phyloP scores from a whole-genome alignment of 2,888 invertebrate species.

The Carabus problematicus region DNA sequence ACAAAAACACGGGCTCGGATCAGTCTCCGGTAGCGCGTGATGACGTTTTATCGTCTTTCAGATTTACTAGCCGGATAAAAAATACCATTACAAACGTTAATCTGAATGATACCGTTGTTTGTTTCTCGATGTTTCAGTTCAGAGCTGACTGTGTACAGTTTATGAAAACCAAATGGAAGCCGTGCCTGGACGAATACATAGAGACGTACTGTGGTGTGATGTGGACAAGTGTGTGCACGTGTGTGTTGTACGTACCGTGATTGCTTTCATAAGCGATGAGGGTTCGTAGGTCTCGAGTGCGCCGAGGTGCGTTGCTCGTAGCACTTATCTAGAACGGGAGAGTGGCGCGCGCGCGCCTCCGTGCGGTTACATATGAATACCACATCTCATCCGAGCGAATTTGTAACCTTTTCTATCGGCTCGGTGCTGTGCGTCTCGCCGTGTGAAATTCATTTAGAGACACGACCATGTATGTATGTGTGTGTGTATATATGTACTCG shows the following conservation, averaged over 20 bases:
- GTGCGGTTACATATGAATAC: conserved; percentile 28
- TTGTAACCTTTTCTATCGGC: conserved; percentile 30
- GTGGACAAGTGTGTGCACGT: conserved; percentile 3
- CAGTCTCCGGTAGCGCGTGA: too few species aligned
- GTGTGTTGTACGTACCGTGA: conserved; percentile 8
- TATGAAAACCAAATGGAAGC: too few species aligned
- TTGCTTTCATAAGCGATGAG: conserved; percentile 35
- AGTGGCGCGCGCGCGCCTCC: neutral
- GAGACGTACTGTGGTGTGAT: too few species aligned
- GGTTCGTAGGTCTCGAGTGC: neutral
- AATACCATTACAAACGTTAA: too few species aligned
- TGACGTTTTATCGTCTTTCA: too few species aligned
- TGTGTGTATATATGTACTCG: neutral
- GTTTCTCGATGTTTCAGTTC: too few species aligned
- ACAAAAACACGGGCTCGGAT: neutral
- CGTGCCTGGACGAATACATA: too few species aligned
- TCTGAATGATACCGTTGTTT: too few species aligned
- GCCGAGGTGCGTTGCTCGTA: too few species aligned
- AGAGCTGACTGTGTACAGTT: too few species aligned
- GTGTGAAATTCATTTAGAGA: conserved; percentile 31
- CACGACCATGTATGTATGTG: neutral
- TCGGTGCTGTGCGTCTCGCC: neutral
- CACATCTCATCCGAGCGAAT: conserved; percentile 33
- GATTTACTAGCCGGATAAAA: too few species aligned
- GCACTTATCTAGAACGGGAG: too few species aligned